These are phyloP conservation scores for Tetramorium simillimum DNA, from an alignment of 1,140 invertebrate species.

Conservation along the genomic window DNA sequence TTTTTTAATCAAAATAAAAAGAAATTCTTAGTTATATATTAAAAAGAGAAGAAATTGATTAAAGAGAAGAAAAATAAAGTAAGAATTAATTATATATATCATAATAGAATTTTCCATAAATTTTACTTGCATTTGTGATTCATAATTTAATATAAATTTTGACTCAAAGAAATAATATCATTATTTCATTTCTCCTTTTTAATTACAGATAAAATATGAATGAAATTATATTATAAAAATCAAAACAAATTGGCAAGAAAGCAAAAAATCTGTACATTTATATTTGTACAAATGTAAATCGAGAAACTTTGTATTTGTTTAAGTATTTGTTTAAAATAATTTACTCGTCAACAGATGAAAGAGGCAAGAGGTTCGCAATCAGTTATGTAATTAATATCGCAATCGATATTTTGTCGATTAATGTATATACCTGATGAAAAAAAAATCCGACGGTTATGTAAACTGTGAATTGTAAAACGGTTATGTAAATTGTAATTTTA, in stretches of 20 bases:
- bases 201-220: background rate
- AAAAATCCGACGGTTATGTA: constrained; percentile 15
- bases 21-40: background rate
- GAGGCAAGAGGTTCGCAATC: constrained; percentile 10
- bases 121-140: background rate
- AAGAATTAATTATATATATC: background rate
- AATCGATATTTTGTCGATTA: constrained; percentile 41
- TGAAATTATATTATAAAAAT: constrained; percentile 9
- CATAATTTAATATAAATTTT: constrained; percentile 5
- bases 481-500: no score
- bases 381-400: constrained; percentile 46
- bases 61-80: background rate
- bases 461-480: background rate
- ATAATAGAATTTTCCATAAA: background rate
- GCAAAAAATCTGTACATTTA: background rate
- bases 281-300: constrained; percentile 1
- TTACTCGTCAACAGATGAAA: constrained; percentile 24
- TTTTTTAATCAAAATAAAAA: background rate
- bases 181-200: background rate
- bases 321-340: constrained; percentile 35
- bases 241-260: background rate
- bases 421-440: background rate
- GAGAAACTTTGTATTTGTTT: constrained; percentile 24
- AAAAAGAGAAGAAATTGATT: background rate
- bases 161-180: background rate